Conservation (phyloP, 2,888 invertebrate genomes). For the Caprella mutica region DNA sequence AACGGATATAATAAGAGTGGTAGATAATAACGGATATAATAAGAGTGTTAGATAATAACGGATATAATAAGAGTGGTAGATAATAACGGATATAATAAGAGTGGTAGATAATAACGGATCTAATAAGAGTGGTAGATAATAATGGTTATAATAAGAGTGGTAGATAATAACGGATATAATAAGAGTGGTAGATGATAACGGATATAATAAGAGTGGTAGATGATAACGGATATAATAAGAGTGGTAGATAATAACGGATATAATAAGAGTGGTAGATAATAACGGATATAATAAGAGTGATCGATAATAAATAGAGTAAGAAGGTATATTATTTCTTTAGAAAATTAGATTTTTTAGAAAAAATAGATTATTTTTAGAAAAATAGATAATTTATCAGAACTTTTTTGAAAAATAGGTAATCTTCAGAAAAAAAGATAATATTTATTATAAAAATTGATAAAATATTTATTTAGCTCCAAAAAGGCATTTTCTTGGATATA, state of each 20-base stretch:
- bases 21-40: background rate
- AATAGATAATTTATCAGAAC: no score
- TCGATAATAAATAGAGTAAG: background rate
- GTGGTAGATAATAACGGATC: background rate
- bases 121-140: background rate
- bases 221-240: background rate
- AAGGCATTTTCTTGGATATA: no score
- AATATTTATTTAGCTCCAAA: no score
- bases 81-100: slow-evolving; percentile 1
- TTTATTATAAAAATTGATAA: background rate
- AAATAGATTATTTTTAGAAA: background rate
- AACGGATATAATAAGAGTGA: background rate
- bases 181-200: background rate
- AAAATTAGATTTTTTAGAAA: background rate
- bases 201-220: background rate
- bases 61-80: background rate
- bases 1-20: background rate
- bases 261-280: background rate
- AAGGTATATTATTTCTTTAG: background rate
- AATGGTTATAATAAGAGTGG: background rate
- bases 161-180: slow-evolving; percentile 12
- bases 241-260: background rate
- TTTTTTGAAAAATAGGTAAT: background rate
- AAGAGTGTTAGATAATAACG: background rate
- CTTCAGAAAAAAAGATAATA: background rate